Percentiles rank a stretch among this genome's conserved stretches.
Evolutionary conservation across 2,797 vertebrate genomes (phyloP).

Genomic region (Myoxocephalus aenaeus): DNA sequence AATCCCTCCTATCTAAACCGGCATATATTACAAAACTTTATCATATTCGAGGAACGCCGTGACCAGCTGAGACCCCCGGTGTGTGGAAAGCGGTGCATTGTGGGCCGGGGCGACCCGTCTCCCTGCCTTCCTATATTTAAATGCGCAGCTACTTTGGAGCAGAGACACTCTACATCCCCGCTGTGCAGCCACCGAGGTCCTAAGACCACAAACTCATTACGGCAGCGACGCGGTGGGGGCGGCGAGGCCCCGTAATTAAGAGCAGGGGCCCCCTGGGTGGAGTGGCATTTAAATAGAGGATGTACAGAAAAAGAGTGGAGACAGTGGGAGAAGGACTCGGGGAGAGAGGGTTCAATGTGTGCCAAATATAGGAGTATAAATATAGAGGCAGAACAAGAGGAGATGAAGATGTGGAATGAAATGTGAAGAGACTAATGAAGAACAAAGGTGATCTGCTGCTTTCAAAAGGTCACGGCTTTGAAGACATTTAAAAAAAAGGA

Average conservation of each 20-base stretch:
- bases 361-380: slow-evolving; percentile 52
- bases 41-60: background rate
- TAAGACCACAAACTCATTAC: slow-evolving; percentile 78
- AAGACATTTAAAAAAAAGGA: background rate
- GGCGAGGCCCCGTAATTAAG: slow-evolving; percentile 76
- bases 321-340: slow-evolving; percentile 11
- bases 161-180: slow-evolving; percentile 45
- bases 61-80: no score
- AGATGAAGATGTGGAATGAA: slow-evolving; percentile 6
- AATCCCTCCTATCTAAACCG: background rate
- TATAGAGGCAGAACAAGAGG: slow-evolving; percentile 21
- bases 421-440: slow-evolving; percentile 10
- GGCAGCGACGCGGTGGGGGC: slow-evolving; percentile 59
- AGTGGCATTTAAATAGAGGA: slow-evolving; percentile 76
- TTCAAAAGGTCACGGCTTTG: slow-evolving; percentile 2
- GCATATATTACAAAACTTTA: background rate
- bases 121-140: slow-evolving; percentile 59
- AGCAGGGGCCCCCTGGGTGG: slow-evolving; percentile 55
- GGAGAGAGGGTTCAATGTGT: slow-evolving; percentile 9
- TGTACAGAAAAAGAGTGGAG: slow-evolving; percentile 38
- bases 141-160: slow-evolving; percentile 44
- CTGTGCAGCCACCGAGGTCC: slow-evolving; percentile 65
- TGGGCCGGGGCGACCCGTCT: no score
- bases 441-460: background rate
- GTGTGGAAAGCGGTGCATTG: background rate